Percentiles rank a stretch among this genome's conserved stretches.
Conservation (phyloP, 2,888 invertebrate genomes). For the Agriopis aurantiaria region DNA sequence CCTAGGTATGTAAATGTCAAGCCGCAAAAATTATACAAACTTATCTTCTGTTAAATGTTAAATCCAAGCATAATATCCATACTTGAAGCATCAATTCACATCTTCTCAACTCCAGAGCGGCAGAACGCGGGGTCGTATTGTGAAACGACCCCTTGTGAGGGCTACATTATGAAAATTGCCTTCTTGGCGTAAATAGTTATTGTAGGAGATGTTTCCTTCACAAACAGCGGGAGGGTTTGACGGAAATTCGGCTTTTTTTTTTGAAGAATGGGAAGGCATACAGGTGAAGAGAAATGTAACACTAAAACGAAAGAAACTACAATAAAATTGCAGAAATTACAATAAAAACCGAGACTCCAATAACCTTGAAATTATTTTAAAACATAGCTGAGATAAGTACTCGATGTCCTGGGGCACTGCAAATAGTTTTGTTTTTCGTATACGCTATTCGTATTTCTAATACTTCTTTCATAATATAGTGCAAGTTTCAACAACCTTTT, state of each 20-base stretch:
- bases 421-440: no score
- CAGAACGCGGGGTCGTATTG: conserved; percentile 44
- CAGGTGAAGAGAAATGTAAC: conserved; percentile 2
- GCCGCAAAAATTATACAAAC: neutral
- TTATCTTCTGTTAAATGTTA: conserved; percentile 3
- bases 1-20: no score
- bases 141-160: conserved; percentile 46
- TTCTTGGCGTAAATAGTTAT: conserved; percentile 57
- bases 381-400: no score
- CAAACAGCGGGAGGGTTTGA: conserved; percentile 44
- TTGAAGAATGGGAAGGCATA: neutral
- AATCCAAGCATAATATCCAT: conserved; percentile 27
- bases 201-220: conserved; percentile 55
- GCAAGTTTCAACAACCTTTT: no score
- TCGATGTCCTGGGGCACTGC: no score
- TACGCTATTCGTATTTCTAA: no score
- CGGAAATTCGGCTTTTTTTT: conserved; percentile 1
- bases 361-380: no score
- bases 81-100: conserved; percentile 49
- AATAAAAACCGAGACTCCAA: neutral
- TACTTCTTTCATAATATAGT: no score
- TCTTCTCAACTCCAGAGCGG: conserved; percentile 50
- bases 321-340: neutral
- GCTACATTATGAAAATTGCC: conserved; percentile 62
- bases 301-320: neutral